These are phyloP conservation scores for Salmo trutta DNA, from an alignment of 2,797 vertebrate species.

Conservation along the genomic window DNA sequence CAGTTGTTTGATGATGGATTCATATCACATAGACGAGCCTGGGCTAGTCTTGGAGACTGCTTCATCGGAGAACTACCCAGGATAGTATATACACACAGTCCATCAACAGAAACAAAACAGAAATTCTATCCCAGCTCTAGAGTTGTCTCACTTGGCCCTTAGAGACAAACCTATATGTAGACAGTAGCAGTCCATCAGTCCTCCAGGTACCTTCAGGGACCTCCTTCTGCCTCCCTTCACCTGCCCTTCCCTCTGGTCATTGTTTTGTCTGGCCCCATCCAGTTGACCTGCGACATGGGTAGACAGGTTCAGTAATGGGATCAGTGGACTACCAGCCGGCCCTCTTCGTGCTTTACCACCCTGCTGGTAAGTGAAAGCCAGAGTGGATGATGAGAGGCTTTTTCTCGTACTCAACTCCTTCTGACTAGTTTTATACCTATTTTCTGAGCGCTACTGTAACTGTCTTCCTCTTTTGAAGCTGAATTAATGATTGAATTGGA, in stretches of 20 bases:
- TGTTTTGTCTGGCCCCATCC: constrained; percentile 40
- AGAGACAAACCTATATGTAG: background rate
- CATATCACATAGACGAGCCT: background rate
- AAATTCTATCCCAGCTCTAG: too few relatives aligned
- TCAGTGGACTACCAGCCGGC: constrained; percentile 54
- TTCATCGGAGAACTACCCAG: background rate
- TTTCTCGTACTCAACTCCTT: background rate
- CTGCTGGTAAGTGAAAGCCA: constrained; percentile 56
- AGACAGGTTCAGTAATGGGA: constrained; percentile 66
- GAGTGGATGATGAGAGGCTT: background rate
- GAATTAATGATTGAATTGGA: background rate
- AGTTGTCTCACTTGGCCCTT: background rate
- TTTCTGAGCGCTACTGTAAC: background rate
- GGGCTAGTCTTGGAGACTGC: background rate
- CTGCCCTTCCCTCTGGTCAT: background rate
- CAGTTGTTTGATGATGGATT: background rate
- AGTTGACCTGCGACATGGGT: constrained; percentile 60
- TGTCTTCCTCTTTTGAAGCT: background rate
- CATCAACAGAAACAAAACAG: background rate
- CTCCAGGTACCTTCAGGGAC: background rate
- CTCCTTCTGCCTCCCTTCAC: background rate
- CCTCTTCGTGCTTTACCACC: constrained; percentile 56
- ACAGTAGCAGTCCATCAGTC: background rate
- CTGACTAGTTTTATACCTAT: background rate
- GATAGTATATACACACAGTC: background rate